Conservation (phyloP, 2,113 vertebrate genomes). For the Myrmecobius fasciatus region DNA sequence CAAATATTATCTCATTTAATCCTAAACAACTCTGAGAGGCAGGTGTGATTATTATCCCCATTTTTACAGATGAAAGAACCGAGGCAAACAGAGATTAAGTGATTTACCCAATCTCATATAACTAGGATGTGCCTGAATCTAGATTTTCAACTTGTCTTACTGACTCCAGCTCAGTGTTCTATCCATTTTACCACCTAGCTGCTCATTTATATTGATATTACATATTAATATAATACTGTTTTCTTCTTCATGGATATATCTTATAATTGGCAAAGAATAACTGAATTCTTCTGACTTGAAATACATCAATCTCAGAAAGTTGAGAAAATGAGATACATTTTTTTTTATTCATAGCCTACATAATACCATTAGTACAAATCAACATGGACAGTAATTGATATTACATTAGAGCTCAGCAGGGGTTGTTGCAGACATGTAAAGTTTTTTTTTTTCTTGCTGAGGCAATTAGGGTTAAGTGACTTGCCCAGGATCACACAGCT, state of each 20-base stretch:
- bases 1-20: neutral
- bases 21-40: neutral
- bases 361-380: neutral
- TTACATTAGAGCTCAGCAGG: neutral
- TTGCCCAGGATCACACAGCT: no score
- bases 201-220: neutral
- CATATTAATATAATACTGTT: neutral
- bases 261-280: neutral
- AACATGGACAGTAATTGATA: constrained; percentile 30
- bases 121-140: no score
- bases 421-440: neutral
- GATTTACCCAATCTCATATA: no score
- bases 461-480: no score
- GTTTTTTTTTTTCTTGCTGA: constrained; percentile 1
- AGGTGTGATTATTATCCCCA: neutral
- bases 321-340: neutral
- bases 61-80: neutral
- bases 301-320: constrained; percentile 26
- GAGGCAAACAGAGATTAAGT: neutral
- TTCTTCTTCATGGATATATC: neutral
- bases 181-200: neutral
- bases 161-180: neutral
- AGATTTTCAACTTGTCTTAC: neutral
- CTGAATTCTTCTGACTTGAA: constrained; percentile 19
- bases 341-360: constrained; percentile 2